Evolutionary conservation across 2,888 invertebrate species (phyloP).

Genomic region (Hyles lineata): DNA sequence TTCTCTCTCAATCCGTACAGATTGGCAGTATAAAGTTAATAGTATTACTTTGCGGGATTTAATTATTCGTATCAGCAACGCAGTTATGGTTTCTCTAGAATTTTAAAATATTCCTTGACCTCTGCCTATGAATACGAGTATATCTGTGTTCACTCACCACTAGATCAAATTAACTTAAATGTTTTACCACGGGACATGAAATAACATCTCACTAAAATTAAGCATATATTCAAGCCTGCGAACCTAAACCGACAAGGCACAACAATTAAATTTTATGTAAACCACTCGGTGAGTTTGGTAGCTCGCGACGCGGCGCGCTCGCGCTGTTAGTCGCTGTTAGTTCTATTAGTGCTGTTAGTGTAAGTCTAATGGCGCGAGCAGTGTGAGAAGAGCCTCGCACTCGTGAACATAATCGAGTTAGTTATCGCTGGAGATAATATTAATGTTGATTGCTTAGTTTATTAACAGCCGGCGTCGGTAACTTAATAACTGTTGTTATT

Average conservation of each 20-base stretch:
- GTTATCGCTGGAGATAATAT: neutral
- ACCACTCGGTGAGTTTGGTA: neutral
- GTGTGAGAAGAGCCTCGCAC: neutral
- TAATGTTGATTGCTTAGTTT: neutral
- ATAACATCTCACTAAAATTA: neutral
- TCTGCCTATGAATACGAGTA: no score
- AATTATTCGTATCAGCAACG: no score
- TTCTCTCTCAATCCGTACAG: neutral
- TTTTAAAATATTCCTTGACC: no score
- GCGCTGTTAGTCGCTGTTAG: neutral
- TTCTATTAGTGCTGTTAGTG: neutral
- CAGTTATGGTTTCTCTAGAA: no score
- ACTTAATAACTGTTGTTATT: neutral
- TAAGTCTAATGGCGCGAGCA: neutral
- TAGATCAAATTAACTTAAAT: no score
- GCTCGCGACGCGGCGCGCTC: neutral
- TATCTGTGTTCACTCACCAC: no score
- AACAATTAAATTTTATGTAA: neutral
- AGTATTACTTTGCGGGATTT: neutral
- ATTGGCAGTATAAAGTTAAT: neutral
- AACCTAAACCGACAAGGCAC: neutral
- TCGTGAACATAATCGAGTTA: neutral
- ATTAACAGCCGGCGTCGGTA: neutral
- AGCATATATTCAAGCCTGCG: neutral
- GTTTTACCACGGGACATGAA: no score